These are phyloP conservation scores for Sinopyrophorus schimmeli DNA, from an alignment of 2,888 invertebrate species.

Conservation along the genomic window DNA sequence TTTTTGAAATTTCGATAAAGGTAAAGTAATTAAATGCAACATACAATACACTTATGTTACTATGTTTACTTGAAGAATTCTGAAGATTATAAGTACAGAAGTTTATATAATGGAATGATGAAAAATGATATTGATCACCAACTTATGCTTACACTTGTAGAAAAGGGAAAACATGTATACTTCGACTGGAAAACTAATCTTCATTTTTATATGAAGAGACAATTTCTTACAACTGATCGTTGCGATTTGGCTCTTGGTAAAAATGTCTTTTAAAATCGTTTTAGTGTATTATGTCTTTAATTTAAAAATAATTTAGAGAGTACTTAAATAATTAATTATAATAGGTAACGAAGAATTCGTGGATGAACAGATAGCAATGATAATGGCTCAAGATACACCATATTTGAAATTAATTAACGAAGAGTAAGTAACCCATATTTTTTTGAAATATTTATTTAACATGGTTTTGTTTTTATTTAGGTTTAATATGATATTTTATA, in stretches of 20 bases:
- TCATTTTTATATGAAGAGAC: constrained; percentile 70
- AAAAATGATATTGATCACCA: constrained; percentile 56
- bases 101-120: constrained; percentile 62
- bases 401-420: constrained; percentile 76
- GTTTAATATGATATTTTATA: constrained; percentile 4
- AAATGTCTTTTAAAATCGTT: constrained; percentile 16
- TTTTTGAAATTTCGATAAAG: constrained; percentile 67
- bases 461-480: constrained; percentile 1
- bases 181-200: constrained; percentile 83
- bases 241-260: constrained; percentile 77
- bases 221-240: constrained; percentile 65
- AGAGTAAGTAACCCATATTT: constrained; percentile 71
- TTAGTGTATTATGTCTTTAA: constrained; percentile 6
- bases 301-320: background rate
- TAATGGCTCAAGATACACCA: constrained; percentile 75
- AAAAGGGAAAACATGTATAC: constrained; percentile 69
- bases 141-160: constrained; percentile 62
- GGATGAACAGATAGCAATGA: constrained; percentile 77
- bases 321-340: constrained; percentile 30
- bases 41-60: constrained; percentile 2
- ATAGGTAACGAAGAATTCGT: constrained; percentile 75
- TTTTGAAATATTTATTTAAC: background rate
- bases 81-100: constrained; percentile 63
- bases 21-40: constrained; percentile 45
- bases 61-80: constrained; percentile 57